A percentile compares a stretch with the other conserved stretches of the same genome.
phyloP scores from a whole-genome alignment of 2,113 vertebrate species.

The Neoarius graeffei region DNA sequence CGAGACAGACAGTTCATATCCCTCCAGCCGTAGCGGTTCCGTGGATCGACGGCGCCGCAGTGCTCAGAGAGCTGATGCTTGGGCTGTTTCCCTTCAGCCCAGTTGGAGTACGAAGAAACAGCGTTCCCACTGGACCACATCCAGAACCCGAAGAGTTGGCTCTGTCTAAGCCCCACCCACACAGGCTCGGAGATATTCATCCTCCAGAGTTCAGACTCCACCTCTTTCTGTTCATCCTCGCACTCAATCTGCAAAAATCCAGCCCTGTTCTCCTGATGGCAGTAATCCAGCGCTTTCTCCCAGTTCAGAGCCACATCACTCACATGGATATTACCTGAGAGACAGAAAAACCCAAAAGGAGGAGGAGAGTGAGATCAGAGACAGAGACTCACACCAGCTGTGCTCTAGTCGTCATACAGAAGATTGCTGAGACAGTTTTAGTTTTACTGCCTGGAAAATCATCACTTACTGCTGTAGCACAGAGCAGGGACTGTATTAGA shows the following conservation, averaged over 20 bases:
- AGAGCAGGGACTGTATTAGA: not conserved
- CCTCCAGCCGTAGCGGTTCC: constrained; percentile 26
- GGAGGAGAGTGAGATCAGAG: constrained; percentile 9
- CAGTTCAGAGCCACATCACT: constrained; percentile 21
- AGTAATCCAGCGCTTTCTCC: constrained; percentile 57
- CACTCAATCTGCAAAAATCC: constrained; percentile 52
- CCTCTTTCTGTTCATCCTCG: not conserved
- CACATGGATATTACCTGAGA: not conserved
- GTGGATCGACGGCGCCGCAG: constrained; percentile 54
- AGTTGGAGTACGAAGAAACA: constrained; percentile 44
- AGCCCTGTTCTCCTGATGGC: rapidly evolving
- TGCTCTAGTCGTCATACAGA: constrained; percentile 44
- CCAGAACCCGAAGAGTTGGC: constrained; percentile 67
- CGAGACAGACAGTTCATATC: constrained; percentile 49
- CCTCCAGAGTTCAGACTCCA: not conserved
- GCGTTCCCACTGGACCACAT: constrained; percentile 55
- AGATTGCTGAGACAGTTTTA: constrained; percentile 61
- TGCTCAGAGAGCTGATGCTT: constrained; percentile 37
- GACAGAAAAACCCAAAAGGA: not conserved
- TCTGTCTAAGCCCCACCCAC: constrained; percentile 68
- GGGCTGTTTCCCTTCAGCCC: constrained; percentile 26
- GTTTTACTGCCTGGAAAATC: not conserved
- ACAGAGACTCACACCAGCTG: constrained; percentile 9
- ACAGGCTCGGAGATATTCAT: not conserved
- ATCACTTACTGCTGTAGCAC: constrained; percentile 41